Evolutionary conservation across 1,140 invertebrate genomes (phyloP).

Genomic region (Phymastichus coffea): DNA sequence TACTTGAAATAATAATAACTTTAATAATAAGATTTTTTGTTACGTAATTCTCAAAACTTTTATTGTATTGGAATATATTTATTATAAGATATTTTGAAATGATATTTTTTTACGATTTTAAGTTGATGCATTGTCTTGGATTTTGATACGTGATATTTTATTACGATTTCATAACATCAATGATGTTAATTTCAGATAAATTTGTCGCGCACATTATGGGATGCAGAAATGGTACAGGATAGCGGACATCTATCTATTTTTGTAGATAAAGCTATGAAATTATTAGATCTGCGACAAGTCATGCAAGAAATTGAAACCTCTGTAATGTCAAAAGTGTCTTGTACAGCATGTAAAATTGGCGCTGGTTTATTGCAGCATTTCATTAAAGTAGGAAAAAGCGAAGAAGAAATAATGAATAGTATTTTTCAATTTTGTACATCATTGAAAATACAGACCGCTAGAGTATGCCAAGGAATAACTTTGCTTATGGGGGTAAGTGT

Average conservation of each 20-base stretch:
- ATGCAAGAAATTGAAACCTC: constrained; percentile 85
- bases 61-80: too few relatives aligned
- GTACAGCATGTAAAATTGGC: constrained; percentile 85
- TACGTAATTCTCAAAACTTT: too few relatives aligned
- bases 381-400: constrained; percentile 76
- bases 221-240: constrained; percentile 61
- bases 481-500: constrained; percentile 78
- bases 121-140: too few relatives aligned
- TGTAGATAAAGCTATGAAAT: constrained; percentile 77
- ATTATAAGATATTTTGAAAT: too few relatives aligned
- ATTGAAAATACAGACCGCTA: constrained; percentile 77
- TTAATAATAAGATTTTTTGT: too few relatives aligned
- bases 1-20: too few relatives aligned
- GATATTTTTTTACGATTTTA: too few relatives aligned
- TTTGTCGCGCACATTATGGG: constrained; percentile 69
- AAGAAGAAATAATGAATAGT: constrained; percentile 81
- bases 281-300: constrained; percentile 81
- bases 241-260: constrained; percentile 72
- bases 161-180: neutral
- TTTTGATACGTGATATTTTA: too few relatives aligned
- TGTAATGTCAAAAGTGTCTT: constrained; percentile 87
- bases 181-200: constrained; percentile 48
- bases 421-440: constrained; percentile 84
- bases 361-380: constrained; percentile 83
- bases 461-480: constrained; percentile 86